Percentiles rank a stretch among this genome's conserved stretches.
Conservation (phyloP, 2,888 invertebrate genomes). For the Orthonychiurus folsomi region DNA sequence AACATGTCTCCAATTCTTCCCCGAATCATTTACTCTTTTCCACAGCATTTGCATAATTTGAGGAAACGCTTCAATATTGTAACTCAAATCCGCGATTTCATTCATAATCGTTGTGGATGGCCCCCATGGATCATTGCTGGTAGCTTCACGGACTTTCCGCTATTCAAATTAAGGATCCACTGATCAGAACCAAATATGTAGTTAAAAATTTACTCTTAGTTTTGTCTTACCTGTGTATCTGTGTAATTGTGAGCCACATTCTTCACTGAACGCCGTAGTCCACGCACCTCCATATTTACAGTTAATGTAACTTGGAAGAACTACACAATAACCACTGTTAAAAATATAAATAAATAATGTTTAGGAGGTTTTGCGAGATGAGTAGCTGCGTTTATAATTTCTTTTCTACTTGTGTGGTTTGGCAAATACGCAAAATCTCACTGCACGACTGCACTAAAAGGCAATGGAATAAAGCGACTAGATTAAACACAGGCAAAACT, state of each 20-base stretch:
- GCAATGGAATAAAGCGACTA: no score
- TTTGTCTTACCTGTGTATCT: constrained; percentile 76
- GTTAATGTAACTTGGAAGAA: no score
- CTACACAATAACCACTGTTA: no score
- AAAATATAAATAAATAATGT: no score
- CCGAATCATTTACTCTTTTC: constrained; percentile 98
- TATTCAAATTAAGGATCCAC: constrained; percentile 42
- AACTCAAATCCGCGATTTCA: constrained; percentile 97
- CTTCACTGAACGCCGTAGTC: constrained; percentile 91
- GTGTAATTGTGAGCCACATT: constrained; percentile 99
- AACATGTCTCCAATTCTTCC: constrained; percentile 99
- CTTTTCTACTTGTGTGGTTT: no score
- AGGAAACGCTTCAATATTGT: constrained; percentile 98
- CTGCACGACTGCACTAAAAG: no score
- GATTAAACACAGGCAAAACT: no score
- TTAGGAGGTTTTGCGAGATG: no score
- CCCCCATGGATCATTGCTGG: constrained; percentile 99
- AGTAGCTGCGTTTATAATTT: no score
- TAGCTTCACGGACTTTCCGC: constrained; percentile 98
- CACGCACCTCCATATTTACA: constrained; percentile 89
- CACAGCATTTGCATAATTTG: constrained; percentile 99
- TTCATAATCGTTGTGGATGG: constrained; percentile 98
- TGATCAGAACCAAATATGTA: not conserved
- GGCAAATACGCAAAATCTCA: no score
- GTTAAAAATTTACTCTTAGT: no score